Evolutionary conservation across 1,140 invertebrate genomes (phyloP), one percentile per base, ranked within the genome.

Genomic region (Chelonus insularis): DNA sequence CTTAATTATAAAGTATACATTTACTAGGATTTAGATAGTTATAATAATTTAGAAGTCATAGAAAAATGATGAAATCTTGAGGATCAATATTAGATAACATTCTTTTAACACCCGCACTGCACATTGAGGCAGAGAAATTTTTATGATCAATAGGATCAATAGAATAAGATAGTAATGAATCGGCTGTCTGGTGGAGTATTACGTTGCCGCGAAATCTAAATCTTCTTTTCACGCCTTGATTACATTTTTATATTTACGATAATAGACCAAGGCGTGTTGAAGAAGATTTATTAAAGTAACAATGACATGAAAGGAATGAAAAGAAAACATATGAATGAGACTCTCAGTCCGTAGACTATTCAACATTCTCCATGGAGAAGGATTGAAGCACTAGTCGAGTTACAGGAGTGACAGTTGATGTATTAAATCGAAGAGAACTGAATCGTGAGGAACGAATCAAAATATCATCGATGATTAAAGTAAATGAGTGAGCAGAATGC

Each of bases 401-500:
- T 25, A 23, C 18, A 25, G 2, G 23, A 25, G 21, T 25, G 18
- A 21, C 7, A 11, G 21, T 39, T n/a, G 8, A 14, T 39, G 36
- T 39, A 14, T 14, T 9, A 4, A 50, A 20, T 21, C 8, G 23
- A 18, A 8, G 14, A 21, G 25, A 29, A 29, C 25, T 29, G 3
- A 29, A 29, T 4, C 25, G 25, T 3, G 25, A 29, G 25, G 25
- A 29, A 7, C 25, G 7, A 7, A 29, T 3, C n/a, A 7, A 50
- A 9, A n/a, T 25, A n/a, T 25, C 47, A 50, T 50, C 20, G 21
- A 50, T 50, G 47, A 50, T 50, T 20, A 5, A 25, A 50, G 23
- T 50, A 73, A 79, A 74, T 79, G 75, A 78, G 75, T 78, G 70
- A 77, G 75, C 86, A 88, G 88, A 82, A 92, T 93, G 90, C 91